Evolutionary conservation across 2,888 invertebrate genomes (phyloP).

Genomic region (Cremastobaeus sp.): DNA sequence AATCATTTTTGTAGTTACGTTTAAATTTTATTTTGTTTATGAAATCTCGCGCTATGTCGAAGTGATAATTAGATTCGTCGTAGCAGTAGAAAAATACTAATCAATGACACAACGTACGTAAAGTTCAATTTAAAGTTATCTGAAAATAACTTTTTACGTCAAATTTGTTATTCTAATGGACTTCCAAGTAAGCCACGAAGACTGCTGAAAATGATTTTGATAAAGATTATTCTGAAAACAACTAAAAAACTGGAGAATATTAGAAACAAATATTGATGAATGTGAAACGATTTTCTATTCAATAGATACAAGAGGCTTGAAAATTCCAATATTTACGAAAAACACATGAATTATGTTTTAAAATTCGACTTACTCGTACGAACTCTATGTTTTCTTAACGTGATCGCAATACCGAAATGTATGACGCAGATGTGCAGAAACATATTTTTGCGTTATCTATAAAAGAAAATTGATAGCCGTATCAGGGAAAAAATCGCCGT

Average conservation of each 20-base stretch:
- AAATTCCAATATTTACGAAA: constrained; percentile 7
- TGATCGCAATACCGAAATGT: constrained; percentile 55
- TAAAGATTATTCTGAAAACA: no score
- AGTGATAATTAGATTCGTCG: constrained; percentile 45
- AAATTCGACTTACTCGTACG: constrained; percentile 13
- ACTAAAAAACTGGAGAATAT: no score
- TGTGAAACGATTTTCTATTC: no score
- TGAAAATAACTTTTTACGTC: constrained; percentile 42
- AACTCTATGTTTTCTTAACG: constrained; percentile 42
- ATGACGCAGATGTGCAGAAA: constrained; percentile 57
- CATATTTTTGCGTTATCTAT: constrained; percentile 57
- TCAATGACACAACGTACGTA: constrained; percentile 51
- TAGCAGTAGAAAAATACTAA: constrained; percentile 36
- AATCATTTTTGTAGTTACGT: constrained; percentile 9
- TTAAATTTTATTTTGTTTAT: constrained; percentile 26
- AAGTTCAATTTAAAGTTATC: constrained; percentile 59
- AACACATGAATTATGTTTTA: constrained; percentile 16
- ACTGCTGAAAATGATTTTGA: no score
- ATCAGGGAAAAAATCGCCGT: constrained; percentile 58
- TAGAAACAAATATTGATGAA: no score
- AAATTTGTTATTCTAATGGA: constrained; percentile 47
- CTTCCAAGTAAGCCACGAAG: no score
- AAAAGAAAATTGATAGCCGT: constrained; percentile 60
- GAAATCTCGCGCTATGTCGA: constrained; percentile 22
- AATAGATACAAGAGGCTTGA: no score